Conservation (phyloP, 2,888 invertebrate genomes). For the Actias luna region DNA sequence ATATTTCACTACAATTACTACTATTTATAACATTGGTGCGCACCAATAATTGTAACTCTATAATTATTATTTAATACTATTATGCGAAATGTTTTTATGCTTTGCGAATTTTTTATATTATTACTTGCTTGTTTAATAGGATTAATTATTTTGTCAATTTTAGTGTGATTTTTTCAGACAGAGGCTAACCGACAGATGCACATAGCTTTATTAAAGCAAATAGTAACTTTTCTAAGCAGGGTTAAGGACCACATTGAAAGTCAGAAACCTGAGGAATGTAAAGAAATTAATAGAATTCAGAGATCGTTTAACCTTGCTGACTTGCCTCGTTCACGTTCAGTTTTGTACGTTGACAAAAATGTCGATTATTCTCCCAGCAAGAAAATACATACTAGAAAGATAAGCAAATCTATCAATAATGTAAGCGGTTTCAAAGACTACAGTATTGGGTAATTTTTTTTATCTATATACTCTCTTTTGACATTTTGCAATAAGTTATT, state of each 20-base stretch:
- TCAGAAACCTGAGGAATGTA: slow-evolving; percentile 45
- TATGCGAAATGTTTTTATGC: slow-evolving; percentile 21
- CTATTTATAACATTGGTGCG: slow-evolving; percentile 39
- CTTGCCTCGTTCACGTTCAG: slow-evolving; percentile 69
- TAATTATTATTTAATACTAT: slow-evolving; percentile 36
- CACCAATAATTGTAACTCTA: slow-evolving; percentile 42
- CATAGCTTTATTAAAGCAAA: slow-evolving; percentile 86
- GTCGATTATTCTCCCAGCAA: slow-evolving; percentile 56
- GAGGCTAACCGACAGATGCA: slow-evolving; percentile 88
- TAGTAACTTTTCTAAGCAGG: slow-evolving; percentile 85
- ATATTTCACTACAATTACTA: slow-evolving; percentile 14
- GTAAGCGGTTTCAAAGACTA: slow-evolving; percentile 67
- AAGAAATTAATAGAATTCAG: slow-evolving; percentile 31
- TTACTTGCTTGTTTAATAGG: slow-evolving; percentile 18
- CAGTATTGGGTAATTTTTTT: slow-evolving; percentile 57
- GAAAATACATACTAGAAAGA: slow-evolving; percentile 64
- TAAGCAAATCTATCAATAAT: slow-evolving; percentile 73
- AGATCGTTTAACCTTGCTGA: slow-evolving; percentile 53
- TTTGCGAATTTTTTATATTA: slow-evolving; percentile 34
- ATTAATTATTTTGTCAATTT: slow-evolving; percentile 34
- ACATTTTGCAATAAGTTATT: not conserved
- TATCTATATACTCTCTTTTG: slow-evolving; percentile 1
- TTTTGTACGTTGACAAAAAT: slow-evolving; percentile 66
- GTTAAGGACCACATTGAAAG: slow-evolving; percentile 84
- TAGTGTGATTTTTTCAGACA: slow-evolving; percentile 77